Percentiles rank a stretch among this genome's conserved stretches.
These are phyloP conservation scores for Dioctria rufipes DNA, from an alignment of 2,888 invertebrate genomes.

Conservation along the genomic window DNA sequence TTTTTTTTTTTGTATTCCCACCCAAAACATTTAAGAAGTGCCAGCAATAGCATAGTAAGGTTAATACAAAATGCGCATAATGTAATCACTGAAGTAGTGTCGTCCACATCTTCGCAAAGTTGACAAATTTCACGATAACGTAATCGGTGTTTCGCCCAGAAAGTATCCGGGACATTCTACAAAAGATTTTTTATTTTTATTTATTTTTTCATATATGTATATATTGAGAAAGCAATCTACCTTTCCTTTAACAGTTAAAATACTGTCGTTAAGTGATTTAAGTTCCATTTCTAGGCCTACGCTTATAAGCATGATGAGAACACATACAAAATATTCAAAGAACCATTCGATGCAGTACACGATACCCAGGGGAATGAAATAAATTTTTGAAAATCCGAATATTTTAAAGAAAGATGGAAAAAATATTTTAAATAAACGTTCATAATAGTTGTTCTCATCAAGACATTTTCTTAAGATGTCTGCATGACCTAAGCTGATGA, in stretches of 20 bases:
- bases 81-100: constrained; percentile 73
- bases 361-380: no score
- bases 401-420: no score
- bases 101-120: constrained; percentile 72
- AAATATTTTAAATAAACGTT: no score
- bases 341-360: no score
- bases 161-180: constrained; percentile 61
- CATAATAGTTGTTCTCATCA: no score
- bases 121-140: constrained; percentile 73
- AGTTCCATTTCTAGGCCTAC: constrained; percentile 79
- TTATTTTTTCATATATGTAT: neutral
- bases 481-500: no score
- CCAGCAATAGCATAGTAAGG: no score
- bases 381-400: no score
- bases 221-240: constrained; percentile 64
- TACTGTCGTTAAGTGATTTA: constrained; percentile 75
- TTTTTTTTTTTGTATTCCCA: no score
- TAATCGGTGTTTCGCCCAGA: constrained; percentile 73
- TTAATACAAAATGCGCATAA: constrained; percentile 68
- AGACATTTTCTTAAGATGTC: no score
- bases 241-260: constrained; percentile 72
- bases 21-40: no score
- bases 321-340: constrained; percentile 73
- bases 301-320: constrained; percentile 80
- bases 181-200: neutral